Evolutionary conservation across 2,113 vertebrate genomes (phyloP).

Genomic region (Misgurnus anguillicaudatus): DNA sequence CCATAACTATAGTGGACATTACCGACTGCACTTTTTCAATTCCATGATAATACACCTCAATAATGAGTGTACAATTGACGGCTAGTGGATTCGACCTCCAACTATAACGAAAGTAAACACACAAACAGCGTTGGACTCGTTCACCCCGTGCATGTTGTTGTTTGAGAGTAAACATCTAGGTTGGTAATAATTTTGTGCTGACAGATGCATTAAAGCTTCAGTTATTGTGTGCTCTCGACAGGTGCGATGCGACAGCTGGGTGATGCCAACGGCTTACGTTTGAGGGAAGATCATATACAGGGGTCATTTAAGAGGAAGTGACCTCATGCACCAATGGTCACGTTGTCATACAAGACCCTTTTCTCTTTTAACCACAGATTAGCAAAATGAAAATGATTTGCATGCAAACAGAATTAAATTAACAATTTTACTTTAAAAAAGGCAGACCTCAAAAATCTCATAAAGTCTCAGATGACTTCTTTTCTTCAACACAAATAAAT

Average conservation of each 20-base stretch:
- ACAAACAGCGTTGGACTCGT: background rate
- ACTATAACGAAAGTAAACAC: background rate
- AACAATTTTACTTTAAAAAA: too few relatives aligned
- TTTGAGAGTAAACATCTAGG: constrained; percentile 15
- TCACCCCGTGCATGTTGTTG: background rate
- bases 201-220: background rate
- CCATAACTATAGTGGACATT: too few relatives aligned
- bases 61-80: too few relatives aligned
- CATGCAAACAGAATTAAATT: too few relatives aligned
- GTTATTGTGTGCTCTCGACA: background rate
- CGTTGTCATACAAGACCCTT: background rate
- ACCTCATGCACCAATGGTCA: background rate
- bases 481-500: too few relatives aligned
- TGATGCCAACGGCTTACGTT: background rate
- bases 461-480: too few relatives aligned
- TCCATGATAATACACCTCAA: too few relatives aligned
- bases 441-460: too few relatives aligned
- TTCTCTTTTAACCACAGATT: background rate
- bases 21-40: too few relatives aligned
- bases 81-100: background rate
- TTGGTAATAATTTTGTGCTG: constrained; percentile 1
- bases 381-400: too few relatives aligned
- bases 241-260: background rate
- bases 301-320: background rate
- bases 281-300: background rate